phyloP scores from a whole-genome alignment of 2,888 invertebrate genomes.

The Ommatoiulus sabulosus region DNA sequence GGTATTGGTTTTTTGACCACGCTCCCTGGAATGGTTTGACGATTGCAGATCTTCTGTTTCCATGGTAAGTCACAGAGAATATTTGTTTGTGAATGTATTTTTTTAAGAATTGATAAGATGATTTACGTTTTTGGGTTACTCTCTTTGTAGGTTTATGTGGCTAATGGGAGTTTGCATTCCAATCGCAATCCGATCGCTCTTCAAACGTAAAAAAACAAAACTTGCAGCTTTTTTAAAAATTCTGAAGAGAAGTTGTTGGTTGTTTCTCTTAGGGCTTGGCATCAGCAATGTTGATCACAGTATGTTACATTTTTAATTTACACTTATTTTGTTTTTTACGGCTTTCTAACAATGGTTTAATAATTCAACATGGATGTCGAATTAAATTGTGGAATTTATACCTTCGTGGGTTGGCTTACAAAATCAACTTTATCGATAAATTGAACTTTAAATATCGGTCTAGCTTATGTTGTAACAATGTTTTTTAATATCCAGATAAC shows the following conservation, averaged over 20 bases:
- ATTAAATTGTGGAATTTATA: too few species aligned
- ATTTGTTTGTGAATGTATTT: not conserved
- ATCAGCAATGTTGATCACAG: slow-evolving; percentile 30
- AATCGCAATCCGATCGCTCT: slow-evolving; percentile 78
- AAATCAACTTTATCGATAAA: too few species aligned
- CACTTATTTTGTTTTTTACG: not conserved
- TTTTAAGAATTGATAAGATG: too few species aligned
- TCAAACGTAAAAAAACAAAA: slow-evolving; percentile 76
- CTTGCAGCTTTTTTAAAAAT: slow-evolving; percentile 69
- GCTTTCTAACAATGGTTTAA: too few species aligned
- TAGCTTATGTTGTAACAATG: too few species aligned
- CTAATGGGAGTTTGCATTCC: slow-evolving; percentile 87
- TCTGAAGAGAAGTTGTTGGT: slow-evolving; percentile 65
- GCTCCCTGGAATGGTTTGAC: slow-evolving; percentile 87
- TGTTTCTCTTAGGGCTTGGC: slow-evolving; percentile 67
- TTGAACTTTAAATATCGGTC: too few species aligned
- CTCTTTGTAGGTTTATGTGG: slow-evolving; percentile 79
- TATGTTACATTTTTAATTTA: not conserved
- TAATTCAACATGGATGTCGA: too few species aligned
- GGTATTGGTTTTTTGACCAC: slow-evolving; percentile 84
- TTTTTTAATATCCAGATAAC: too few species aligned
- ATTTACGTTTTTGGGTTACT: too few species aligned
- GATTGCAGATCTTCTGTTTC: slow-evolving; percentile 87
- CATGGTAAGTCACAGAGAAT: slow-evolving; percentile 74
- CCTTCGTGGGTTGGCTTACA: too few species aligned